Base-by-base conservation (phyloP, 53 echinoderm and acorn worm species). In the Glandiceps talaboti region DNA sequence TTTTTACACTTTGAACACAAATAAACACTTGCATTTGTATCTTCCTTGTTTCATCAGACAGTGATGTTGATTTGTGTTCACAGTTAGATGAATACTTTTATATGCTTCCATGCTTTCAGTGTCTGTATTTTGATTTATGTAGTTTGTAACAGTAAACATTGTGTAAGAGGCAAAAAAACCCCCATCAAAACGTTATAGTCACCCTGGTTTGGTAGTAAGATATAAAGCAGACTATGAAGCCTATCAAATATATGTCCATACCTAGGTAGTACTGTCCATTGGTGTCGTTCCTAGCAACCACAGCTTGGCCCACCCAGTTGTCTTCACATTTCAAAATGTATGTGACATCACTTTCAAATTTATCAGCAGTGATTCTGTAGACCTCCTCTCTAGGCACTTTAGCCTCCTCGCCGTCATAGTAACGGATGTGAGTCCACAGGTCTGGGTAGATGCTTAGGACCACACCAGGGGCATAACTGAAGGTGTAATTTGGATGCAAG, bases 351-450 rank as follows among this genome's bases (percentile, higher is more conserved):
- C 87, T 87, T 12, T 29, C 84, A 30, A 87, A 76, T 0, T 85
- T 84, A 29, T 83, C 75, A 0, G 84, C 81, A 30, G 79, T 82
- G 6, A 93, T 77, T 29, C 33, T 83, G 83, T 93, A 97, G 85
- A 97, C 85, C 84, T 93, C 93, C 87, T 97, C 97, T 28, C 93
- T 81, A 0, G 97, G 97, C 1, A 93, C 91, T 74, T 97, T 89
- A 14, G 89, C 97, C 28, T 87, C 72, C 29, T 83, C 89, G 26
- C 89, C 88, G 33, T 99, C 91, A 76, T 99, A 97, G 88, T 91
- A 99, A 25, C 78, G 76, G 27, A 99, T 90, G 76, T 99, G 92
- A 80, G 82, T 92, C 93, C 93, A 99, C 1, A 94, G 82, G 76
- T 93, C 91, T n/a, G 89, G 91, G 33, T 90, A 86, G 27, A 73